Evolutionary conservation across 1,140 invertebrate genomes (phyloP).

Genomic region (Tetramorium simillimum): DNA sequence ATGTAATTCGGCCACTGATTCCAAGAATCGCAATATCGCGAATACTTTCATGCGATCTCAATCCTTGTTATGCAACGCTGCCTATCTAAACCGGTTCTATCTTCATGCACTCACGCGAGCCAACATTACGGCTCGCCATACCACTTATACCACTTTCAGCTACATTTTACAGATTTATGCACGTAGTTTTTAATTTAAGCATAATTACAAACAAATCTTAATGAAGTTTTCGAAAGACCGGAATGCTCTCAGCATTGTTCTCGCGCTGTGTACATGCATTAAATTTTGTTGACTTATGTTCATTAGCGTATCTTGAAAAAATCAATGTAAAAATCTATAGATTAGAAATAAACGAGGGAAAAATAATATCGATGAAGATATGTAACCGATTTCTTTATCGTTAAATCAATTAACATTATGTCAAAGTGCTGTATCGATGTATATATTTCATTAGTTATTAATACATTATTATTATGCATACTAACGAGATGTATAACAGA

Average conservation of each 20-base stretch:
- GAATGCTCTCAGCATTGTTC: not conserved
- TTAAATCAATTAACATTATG: not conserved
- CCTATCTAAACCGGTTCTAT: slow-evolving; percentile 32
- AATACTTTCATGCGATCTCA: slow-evolving; percentile 10
- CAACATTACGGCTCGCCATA: not conserved
- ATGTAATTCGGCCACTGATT: slow-evolving; percentile 22
- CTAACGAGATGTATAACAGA: not conserved
- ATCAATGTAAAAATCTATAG: too few relatives aligned
- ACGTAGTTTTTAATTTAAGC: not conserved
- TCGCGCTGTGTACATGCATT: not conserved
- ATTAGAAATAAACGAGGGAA: not conserved
- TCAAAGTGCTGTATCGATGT: not conserved
- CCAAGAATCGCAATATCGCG: not conserved
- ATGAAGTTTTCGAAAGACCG: not conserved
- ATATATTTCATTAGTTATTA: not conserved
- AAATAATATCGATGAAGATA: not conserved
- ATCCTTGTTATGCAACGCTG: not conserved
- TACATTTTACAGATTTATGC: not conserved
- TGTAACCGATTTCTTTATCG: not conserved
- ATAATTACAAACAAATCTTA: not conserved
- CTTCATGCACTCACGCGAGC: not conserved
- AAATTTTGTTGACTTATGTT: not conserved
- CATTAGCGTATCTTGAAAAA: not conserved
- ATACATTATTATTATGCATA: not conserved
- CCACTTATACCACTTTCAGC: too few relatives aligned